Evolutionary conservation across 2,888 invertebrate genomes (phyloP).

Genomic region (Platycheirus rosarum): DNA sequence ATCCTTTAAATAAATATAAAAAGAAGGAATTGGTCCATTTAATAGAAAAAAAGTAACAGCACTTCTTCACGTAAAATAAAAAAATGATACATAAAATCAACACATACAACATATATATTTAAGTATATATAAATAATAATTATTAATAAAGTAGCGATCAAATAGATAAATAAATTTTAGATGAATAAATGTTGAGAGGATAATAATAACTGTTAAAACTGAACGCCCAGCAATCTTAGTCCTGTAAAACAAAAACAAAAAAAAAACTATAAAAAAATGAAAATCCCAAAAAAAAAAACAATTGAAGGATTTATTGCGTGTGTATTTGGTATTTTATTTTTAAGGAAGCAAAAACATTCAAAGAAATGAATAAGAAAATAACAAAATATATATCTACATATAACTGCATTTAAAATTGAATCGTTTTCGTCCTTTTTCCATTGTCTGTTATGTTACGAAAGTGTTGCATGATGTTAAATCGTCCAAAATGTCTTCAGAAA

Average conservation of each 20-base stretch:
- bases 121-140: conserved; percentile 20
- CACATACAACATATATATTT: conserved; percentile 27
- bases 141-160: conserved; percentile 39
- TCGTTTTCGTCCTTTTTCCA: conserved; percentile 33
- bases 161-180: conserved; percentile 72
- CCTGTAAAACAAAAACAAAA: conserved; percentile 44
- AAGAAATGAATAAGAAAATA: conserved; percentile 36
- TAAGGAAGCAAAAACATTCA: conserved; percentile 38
- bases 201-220: conserved; percentile 64
- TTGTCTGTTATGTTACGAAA: background rate
- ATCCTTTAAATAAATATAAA: background rate
- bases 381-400: conserved; percentile 47
- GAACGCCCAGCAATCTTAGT: conserved; percentile 41
- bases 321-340: conserved; percentile 43
- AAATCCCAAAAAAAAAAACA: conserved; percentile 9
- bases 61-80: conserved; percentile 38
- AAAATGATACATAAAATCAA: conserved; percentile 15
- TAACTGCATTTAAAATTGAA: conserved; percentile 60
- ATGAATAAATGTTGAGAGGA: conserved; percentile 70
- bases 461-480: conserved; percentile 27
- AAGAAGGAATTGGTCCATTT: conserved; percentile 62
- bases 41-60: conserved; percentile 32
- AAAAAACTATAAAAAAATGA: conserved; percentile 5
- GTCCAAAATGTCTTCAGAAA: conserved; percentile 13
- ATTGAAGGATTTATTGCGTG: conserved; percentile 43